Evolutionary conservation across 2,113 vertebrate genomes (phyloP).

Genomic region (Hassar affinis): DNA sequence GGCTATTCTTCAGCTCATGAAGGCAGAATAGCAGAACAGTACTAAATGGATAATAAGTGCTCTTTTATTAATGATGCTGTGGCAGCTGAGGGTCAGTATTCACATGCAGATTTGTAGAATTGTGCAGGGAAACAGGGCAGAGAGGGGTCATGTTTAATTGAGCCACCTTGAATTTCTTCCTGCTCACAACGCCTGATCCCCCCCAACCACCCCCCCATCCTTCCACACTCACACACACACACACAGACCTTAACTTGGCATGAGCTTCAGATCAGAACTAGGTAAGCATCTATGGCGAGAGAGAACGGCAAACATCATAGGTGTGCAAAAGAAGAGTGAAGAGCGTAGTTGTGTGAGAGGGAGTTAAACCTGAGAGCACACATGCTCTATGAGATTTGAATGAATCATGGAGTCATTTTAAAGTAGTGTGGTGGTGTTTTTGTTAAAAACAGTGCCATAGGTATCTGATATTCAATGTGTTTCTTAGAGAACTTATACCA

Average conservation of each 20-base stretch:
- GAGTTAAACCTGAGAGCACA: background rate
- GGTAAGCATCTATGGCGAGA: background rate
- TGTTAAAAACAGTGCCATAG: background rate
- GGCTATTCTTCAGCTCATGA: conserved; percentile 69
- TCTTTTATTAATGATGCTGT: conserved; percentile 85
- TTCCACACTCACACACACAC: background rate
- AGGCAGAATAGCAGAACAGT: conserved; percentile 75
- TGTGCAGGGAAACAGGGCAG: conserved; percentile 82
- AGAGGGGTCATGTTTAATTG: conserved; percentile 87
- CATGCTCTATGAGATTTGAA: background rate
- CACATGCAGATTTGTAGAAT: conserved; percentile 87
- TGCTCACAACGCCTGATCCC: too few species aligned
- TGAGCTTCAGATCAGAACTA: background rate
- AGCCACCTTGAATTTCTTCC: conserved; percentile 51
- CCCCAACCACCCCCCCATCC: too few species aligned
- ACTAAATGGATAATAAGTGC: conserved; percentile 87
- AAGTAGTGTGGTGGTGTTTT: background rate
- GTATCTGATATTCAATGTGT: background rate
- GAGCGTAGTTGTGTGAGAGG: background rate
- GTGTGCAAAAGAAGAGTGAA: background rate
- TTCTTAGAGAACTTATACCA: background rate
- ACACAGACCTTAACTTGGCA: conserved; percentile 1
- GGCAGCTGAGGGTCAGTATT: conserved; percentile 81
- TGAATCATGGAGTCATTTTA: background rate
- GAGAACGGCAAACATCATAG: background rate